Evolutionary conservation across 2,797 vertebrate genomes (phyloP).

Genomic region (Mus caroli): DNA sequence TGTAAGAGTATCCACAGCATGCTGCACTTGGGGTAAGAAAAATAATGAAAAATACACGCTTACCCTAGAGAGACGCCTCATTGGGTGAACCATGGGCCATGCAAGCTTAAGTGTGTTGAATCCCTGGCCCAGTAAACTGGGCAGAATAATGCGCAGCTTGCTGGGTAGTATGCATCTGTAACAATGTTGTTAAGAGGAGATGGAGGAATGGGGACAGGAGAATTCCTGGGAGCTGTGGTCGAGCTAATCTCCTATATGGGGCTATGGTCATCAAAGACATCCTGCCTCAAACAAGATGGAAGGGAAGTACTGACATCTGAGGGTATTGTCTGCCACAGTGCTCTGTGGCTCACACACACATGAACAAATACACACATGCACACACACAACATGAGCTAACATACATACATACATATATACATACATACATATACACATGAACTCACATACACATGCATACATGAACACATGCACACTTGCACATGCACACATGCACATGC

Average conservation of each 20-base stretch:
- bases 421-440: no score
- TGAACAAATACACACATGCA: no score
- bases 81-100: no score
- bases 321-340: not conserved
- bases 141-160: rapidly evolving
- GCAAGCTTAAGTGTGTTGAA: not conserved
- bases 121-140: not conserved
- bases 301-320: not conserved
- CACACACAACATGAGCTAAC: no score
- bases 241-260: not conserved
- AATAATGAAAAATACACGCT: not conserved
- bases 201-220: no score
- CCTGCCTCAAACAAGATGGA: not conserved
- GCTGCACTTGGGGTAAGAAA: not conserved
- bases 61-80: not conserved
- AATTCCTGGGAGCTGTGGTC: not conserved
- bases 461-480: no score
- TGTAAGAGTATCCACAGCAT: not conserved
- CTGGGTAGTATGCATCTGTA: not conserved
- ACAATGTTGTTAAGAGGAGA: not conserved
- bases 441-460: no score
- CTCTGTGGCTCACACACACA: no score
- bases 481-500: no score
- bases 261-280: not conserved
- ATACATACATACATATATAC: no score